phyloP scores from a whole-genome alignment of 2,888 invertebrate species.

The Fissipunctia ypsillon region DNA sequence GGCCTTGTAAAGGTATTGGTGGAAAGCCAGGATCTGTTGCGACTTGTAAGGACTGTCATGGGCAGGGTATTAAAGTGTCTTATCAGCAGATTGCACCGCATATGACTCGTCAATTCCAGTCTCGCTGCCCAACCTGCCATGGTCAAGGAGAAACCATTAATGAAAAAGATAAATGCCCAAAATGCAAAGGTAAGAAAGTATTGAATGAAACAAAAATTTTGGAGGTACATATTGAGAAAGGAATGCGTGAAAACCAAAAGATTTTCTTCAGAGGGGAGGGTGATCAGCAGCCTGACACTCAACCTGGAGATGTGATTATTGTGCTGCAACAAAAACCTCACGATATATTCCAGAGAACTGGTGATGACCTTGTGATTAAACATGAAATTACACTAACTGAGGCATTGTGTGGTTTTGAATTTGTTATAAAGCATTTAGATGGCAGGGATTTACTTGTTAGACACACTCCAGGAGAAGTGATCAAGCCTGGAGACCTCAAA shows the following conservation, averaged over 20 bases:
- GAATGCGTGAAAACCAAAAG: slow-evolving; percentile 96
- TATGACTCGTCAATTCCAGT: slow-evolving; percentile 92
- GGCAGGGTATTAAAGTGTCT: slow-evolving; percentile 94
- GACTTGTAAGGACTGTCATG: slow-evolving; percentile 94
- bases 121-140: slow-evolving; percentile 91
- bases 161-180: slow-evolving; percentile 95
- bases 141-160: slow-evolving; percentile 94
- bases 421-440: slow-evolving; percentile 97
- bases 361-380: slow-evolving; percentile 93
- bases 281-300: slow-evolving; percentile 96
- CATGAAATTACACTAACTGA: slow-evolving; percentile 95
- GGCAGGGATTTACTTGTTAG: slow-evolving; percentile 95
- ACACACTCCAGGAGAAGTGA: slow-evolving; percentile 94
- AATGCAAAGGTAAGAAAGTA: slow-evolving; percentile 96
- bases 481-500: slow-evolving; percentile 95
- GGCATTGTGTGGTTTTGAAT: slow-evolving; percentile 97
- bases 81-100: slow-evolving; percentile 93
- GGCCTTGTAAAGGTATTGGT: slow-evolving; percentile 94
- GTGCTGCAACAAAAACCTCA: slow-evolving; percentile 95
- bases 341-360: slow-evolving; percentile 94
- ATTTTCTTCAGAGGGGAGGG: slow-evolving; percentile 97
- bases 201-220: slow-evolving; percentile 95
- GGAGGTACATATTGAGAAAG: slow-evolving; percentile 97
- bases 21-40: slow-evolving; percentile 93
- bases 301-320: slow-evolving; percentile 97